Conservation (phyloP, 1,140 invertebrate species). For the Nasonia vitripennis region DNA sequence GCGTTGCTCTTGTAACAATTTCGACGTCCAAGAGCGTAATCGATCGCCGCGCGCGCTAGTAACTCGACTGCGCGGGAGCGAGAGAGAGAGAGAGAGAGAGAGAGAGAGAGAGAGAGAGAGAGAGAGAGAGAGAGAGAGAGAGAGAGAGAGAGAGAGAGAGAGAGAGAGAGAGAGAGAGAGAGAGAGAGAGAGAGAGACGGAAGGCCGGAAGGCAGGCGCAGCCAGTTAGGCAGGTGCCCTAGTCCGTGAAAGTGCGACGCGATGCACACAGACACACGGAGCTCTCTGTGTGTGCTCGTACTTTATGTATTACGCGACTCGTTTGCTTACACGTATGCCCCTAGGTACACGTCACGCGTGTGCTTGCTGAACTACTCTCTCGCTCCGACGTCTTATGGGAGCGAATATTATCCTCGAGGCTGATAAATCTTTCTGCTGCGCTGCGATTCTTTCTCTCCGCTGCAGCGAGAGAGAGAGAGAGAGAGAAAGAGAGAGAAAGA, state of each 20-base stretch:
- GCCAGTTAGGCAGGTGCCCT: slow-evolving; percentile 34
- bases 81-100: neutral
- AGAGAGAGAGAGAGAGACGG: neutral
- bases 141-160: neutral
- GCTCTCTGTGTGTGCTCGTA: neutral
- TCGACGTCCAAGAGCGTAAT: slow-evolving; percentile 22
- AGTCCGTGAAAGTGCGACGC: slow-evolving; percentile 43
- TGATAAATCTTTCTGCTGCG: slow-evolving; percentile 7
- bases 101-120: neutral
- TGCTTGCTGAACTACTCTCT: neutral
- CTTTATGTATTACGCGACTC: slow-evolving; percentile 18
- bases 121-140: neutral
- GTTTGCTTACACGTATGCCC: slow-evolving; percentile 1
- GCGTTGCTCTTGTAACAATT: slow-evolving; percentile 15
- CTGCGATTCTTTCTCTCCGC: neutral
- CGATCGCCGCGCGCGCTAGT: neutral
- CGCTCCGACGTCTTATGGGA: neutral
- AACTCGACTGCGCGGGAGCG: neutral
- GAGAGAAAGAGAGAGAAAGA: too few relatives aligned
- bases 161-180: neutral
- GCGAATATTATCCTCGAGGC: neutral
- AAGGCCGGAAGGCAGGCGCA: slow-evolving; percentile 26
- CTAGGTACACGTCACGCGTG: neutral
- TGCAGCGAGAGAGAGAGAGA: too few relatives aligned
- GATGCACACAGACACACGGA: neutral